phyloP scores from a whole-genome alignment of 2,888 invertebrate species.

The Silvanus unidentatus region DNA sequence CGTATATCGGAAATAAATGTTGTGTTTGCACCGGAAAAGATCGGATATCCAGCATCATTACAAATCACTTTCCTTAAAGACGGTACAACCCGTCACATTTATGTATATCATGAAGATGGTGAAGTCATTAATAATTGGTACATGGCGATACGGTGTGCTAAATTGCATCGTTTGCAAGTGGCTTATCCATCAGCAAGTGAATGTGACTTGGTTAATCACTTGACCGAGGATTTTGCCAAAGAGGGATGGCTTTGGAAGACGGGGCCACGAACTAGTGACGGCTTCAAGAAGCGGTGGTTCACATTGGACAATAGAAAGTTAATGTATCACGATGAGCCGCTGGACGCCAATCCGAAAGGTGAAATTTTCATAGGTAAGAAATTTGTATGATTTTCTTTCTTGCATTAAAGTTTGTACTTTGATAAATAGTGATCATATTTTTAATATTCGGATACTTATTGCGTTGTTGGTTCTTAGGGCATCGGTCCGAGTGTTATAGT shows the following conservation, averaged over 20 bases:
- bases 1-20: conserved; percentile 78
- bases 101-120: conserved; percentile 79
- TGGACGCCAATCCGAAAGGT: conserved; percentile 85
- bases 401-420: too few relatives aligned
- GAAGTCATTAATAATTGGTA: conserved; percentile 82
- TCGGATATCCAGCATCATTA: conserved; percentile 62
- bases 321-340: conserved; percentile 87
- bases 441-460: too few relatives aligned
- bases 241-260: conserved; percentile 90
- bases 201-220: conserved; percentile 61
- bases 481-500: conserved; percentile 68
- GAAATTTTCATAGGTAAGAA: conserved; percentile 79
- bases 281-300: conserved; percentile 83
- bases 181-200: conserved; percentile 76
- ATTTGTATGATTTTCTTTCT: conserved; percentile 11
- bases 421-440: not conserved
- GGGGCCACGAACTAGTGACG: conserved; percentile 74
- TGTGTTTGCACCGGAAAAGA: conserved; percentile 77
- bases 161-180: conserved; percentile 72
- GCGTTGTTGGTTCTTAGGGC: too few relatives aligned
- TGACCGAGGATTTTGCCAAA: conserved; percentile 76
- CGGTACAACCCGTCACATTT: conserved; percentile 80
- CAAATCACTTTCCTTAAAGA: conserved; percentile 82
- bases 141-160: conserved; percentile 64
- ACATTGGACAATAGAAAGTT: conserved; percentile 81